A percentile compares a stretch with the other conserved stretches of the same genome.
phyloP scores from a whole-genome alignment of 2,113 vertebrate genomes.

The Bubo bubo region DNA sequence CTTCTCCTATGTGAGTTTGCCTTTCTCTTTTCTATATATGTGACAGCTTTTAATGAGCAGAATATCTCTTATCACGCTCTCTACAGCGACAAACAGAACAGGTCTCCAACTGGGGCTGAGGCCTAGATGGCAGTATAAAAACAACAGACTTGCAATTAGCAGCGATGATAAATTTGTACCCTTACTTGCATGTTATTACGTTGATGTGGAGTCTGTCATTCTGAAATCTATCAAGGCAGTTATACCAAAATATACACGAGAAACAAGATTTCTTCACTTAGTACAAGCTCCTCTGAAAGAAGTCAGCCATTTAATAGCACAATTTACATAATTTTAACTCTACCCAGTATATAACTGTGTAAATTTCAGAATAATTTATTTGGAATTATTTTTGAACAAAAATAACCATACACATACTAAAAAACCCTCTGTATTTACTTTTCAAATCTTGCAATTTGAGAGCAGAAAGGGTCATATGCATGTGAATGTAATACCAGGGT shows the following conservation, averaged over 20 bases:
- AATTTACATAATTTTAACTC: not conserved
- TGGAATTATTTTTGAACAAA: not conserved
- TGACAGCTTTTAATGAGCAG: not conserved
- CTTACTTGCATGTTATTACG: not conserved
- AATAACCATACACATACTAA: not conserved
- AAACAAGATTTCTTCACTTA: not conserved
- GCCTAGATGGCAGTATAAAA: conserved; percentile 25
- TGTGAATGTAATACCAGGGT: not conserved
- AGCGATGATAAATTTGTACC: conserved; percentile 4
- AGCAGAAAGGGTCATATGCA: not conserved
- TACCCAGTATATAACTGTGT: not conserved
- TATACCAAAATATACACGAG: not conserved
- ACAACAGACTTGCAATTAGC: conserved; percentile 56
- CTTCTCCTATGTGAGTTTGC: not conserved
- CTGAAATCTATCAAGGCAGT: conserved; percentile 11
- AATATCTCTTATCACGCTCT: not conserved
- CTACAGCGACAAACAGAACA: not conserved
- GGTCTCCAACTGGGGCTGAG: conserved; percentile 16
- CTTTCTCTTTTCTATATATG: not conserved
- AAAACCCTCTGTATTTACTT: not conserved
- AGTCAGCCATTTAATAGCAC: not conserved
- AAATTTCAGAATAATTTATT: not conserved
- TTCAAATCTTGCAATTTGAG: not conserved
- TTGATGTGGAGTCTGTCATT: conserved; percentile 30
- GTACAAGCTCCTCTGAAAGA: conserved; percentile 7